These are phyloP conservation scores for Pipistrellus pipistrellus DNA, from an alignment of 2,797 vertebrate genomes.

Conservation along the genomic window DNA sequence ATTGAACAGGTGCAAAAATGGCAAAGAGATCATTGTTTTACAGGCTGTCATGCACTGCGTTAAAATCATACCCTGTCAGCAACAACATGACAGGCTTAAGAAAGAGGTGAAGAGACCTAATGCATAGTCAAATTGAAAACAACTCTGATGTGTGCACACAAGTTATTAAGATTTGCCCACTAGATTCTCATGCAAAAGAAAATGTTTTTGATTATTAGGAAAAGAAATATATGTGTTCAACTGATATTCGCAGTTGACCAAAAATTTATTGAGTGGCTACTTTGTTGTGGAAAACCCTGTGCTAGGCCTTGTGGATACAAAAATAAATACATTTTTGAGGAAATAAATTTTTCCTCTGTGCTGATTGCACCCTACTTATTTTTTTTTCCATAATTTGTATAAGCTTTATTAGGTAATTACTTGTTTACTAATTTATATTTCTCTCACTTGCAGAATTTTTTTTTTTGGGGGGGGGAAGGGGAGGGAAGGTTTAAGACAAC, in stretches of 20 bases:
- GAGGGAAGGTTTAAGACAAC: not conserved
- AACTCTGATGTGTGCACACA: not conserved
- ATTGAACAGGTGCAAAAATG: not conserved
- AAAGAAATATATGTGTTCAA: not conserved
- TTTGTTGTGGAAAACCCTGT: not conserved
- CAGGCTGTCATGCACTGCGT: not conserved
- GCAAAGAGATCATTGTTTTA: constrained; percentile 38
- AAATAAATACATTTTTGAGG: not conserved
- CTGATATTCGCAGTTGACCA: not conserved
- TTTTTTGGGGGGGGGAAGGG: fast-evolving
- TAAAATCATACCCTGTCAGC: not conserved
- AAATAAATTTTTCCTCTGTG: not conserved
- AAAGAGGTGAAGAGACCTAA: not conserved
- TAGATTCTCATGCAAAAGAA: not conserved
- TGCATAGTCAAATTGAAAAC: not conserved
- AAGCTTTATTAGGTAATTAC: not conserved
- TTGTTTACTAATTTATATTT: not conserved
- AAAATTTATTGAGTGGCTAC: not conserved
- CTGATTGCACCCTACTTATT: not conserved
- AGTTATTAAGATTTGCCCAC: not conserved
- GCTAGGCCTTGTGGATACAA: not conserved
- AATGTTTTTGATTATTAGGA: not conserved
- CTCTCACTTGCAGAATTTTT: not conserved
- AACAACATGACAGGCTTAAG: not conserved
- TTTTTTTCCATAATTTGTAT: not conserved